Evolutionary conservation across 2,888 invertebrate genomes (phyloP).

Genomic region (Drosophila sordidapex): DNA sequence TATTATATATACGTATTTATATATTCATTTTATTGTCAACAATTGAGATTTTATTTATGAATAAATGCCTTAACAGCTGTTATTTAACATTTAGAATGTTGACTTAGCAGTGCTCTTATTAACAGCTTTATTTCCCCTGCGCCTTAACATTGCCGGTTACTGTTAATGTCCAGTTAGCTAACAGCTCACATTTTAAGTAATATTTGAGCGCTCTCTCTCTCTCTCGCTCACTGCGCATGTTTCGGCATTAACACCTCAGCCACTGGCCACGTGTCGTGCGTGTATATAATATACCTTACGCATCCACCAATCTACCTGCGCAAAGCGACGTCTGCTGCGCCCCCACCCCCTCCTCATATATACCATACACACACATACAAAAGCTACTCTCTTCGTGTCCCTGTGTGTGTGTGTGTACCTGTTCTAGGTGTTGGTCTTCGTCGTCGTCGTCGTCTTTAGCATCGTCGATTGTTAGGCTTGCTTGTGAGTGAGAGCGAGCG

Average conservation of each 20-base stretch:
- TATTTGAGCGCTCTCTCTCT: constrained; percentile 13
- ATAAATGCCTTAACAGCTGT: constrained; percentile 23
- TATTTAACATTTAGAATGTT: constrained; percentile 14
- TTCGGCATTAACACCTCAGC: constrained; percentile 56
- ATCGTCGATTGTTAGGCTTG: constrained; percentile 26
- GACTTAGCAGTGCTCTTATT: constrained; percentile 11
- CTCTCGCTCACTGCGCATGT: constrained; percentile 56
- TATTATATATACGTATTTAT: neutral
- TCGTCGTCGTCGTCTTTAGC: constrained; percentile 49
- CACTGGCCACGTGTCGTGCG: constrained; percentile 48
- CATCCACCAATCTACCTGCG: constrained; percentile 85
- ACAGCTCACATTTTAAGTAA: neutral
- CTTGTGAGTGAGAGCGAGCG: constrained; percentile 40
- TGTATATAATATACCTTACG: constrained; percentile 83
- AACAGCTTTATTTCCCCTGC: constrained; percentile 49
- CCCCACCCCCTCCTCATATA: constrained; percentile 41
- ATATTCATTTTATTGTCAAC: constrained; percentile 36
- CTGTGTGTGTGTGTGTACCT: constrained; percentile 60
- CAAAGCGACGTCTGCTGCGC: constrained; percentile 63
- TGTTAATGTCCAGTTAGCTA: constrained; percentile 21
- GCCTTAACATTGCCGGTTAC: neutral
- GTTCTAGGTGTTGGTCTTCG: constrained; percentile 68
- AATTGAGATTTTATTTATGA: constrained; percentile 48
- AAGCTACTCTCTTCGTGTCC: constrained; percentile 38
- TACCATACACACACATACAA: constrained; percentile 43